phyloP scores from a whole-genome alignment of 1,140 invertebrate species.

The Chrysomallon squamiferum region DNA sequence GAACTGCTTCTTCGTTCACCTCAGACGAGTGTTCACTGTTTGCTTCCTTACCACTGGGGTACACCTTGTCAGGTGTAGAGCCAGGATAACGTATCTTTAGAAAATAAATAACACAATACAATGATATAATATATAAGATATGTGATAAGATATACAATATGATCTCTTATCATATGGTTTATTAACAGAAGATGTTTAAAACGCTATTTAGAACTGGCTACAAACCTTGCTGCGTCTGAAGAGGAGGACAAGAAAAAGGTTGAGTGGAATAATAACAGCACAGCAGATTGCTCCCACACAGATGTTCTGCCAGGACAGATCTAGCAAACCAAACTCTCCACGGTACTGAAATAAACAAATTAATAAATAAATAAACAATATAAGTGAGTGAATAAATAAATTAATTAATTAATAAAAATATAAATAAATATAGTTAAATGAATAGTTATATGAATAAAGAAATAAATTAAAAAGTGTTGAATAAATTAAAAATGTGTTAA shows the following conservation, averaged over 20 bases:
- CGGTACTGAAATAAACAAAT: conserved; percentile 54
- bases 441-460: too few species aligned
- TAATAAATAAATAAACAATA: too few species aligned
- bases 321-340: conserved; percentile 59
- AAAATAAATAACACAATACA: too few species aligned
- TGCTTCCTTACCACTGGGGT: conserved; percentile 36
- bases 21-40: conserved; percentile 19
- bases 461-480: too few species aligned
- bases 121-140: neutral
- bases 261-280: conserved; percentile 47
- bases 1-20: conserved; percentile 30
- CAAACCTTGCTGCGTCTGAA: conserved; percentile 58
- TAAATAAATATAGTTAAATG: too few species aligned
- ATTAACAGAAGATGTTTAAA: too few species aligned
- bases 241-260: conserved; percentile 48
- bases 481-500: too few species aligned
- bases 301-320: conserved; percentile 53
- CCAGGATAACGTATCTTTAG: conserved; percentile 26
- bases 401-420: too few species aligned
- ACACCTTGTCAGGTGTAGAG: conserved; percentile 26
- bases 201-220: neutral
- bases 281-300: conserved; percentile 50
- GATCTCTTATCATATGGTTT: too few species aligned
- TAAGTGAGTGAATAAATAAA: too few species aligned
- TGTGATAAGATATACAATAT: neutral